Evolutionary conservation across 2,797 vertebrate species (phyloP).

Genomic region (Bradypus variegatus): DNA sequence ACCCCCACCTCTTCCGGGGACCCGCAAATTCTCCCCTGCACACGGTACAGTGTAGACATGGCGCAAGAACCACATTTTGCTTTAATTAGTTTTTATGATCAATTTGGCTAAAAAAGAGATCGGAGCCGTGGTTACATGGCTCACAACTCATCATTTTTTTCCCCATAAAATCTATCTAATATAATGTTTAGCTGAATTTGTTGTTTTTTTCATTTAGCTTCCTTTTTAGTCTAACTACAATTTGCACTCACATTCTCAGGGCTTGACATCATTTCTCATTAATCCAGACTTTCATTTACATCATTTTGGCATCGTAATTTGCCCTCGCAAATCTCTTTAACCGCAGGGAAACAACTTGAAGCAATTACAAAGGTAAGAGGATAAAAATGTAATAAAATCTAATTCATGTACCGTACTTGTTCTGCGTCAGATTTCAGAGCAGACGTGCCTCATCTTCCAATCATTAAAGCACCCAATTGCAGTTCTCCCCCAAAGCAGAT

Average conservation of each 20-base stretch:
- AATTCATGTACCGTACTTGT: not conserved
- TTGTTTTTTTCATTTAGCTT: not conserved
- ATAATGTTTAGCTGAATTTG: not conserved
- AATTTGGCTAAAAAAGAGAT: conserved; percentile 1
- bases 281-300: conserved; percentile 47
- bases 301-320: conserved; percentile 44
- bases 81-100: conserved; percentile 18
- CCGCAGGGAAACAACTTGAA: conserved; percentile 41
- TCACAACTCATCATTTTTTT: not conserved
- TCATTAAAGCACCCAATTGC: not conserved
- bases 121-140: not conserved
- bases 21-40: not conserved
- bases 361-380: conserved; percentile 55
- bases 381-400: conserved; percentile 54
- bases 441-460: not conserved
- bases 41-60: not conserved
- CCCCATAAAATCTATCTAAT: not conserved
- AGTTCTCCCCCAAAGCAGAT: not conserved
- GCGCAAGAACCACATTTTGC: not conserved
- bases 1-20: not conserved
- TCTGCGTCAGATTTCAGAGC: not conserved
- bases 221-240: conserved; percentile 8
- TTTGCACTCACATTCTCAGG: conserved; percentile 49
- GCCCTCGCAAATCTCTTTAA: conserved; percentile 21
- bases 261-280: conserved; percentile 56